These are phyloP conservation scores for Halcyon leucocephala DNA, from an alignment of 2,797 vertebrate genomes.

Conservation along the genomic window DNA sequence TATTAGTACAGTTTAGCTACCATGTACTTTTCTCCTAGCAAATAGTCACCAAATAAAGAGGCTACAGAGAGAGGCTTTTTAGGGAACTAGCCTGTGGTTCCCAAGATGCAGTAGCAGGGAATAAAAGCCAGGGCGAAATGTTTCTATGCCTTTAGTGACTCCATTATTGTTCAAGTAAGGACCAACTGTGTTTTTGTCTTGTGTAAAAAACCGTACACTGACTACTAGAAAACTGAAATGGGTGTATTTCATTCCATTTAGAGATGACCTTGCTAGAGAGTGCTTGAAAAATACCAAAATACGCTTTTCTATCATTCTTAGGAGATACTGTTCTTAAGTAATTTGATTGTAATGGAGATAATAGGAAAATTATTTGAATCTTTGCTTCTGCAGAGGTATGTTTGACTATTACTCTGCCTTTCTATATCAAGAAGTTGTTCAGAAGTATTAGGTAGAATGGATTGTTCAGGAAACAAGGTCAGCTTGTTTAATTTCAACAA, in stretches of 20 bases:
- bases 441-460: not conserved
- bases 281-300: constrained; percentile 35
- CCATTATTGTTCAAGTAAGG: not conserved
- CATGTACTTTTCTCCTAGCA: not conserved
- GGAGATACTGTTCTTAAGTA: constrained; percentile 31
- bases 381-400: constrained; percentile 8
- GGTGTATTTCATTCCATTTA: not conserved
- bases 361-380: not conserved
- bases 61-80: not conserved
- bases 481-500: constrained; percentile 16
- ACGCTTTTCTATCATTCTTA: constrained; percentile 7
- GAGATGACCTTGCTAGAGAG: not conserved
- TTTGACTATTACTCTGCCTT: constrained; percentile 29
- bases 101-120: not conserved
- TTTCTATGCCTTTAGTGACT: not conserved
- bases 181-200: not conserved
- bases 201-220: not conserved
- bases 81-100: not conserved
- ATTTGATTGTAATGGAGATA: constrained; percentile 31
- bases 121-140: not conserved
- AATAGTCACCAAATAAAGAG: not conserved
- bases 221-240: not conserved
- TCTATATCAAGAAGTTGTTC: not conserved
- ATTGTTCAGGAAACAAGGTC: constrained; percentile 4
- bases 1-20: not conserved